A percentile compares a stretch with the other conserved stretches of the same genome.
Conservation (phyloP, 2,113 vertebrate genomes). For the Isichthys henryi region DNA sequence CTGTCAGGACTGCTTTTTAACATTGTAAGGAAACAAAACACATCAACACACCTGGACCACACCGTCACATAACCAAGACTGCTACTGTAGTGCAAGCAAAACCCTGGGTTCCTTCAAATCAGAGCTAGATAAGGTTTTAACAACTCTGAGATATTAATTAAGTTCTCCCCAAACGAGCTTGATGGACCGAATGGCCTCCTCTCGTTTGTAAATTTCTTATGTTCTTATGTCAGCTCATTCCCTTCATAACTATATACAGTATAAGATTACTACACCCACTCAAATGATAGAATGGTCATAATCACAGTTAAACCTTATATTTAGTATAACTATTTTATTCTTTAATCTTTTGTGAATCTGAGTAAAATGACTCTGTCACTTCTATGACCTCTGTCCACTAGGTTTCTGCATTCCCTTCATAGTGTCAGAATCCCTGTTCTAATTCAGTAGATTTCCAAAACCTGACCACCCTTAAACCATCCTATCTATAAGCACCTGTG, state of each 20-base stretch:
- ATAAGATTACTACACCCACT: not conserved
- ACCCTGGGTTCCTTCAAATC: not conserved
- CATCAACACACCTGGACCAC: not conserved
- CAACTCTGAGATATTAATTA: no score
- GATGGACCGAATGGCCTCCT: no score
- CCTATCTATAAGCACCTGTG: not conserved
- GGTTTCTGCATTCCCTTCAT: not conserved
- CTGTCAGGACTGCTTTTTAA: not conserved
- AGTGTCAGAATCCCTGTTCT: not conserved
- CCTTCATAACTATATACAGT: not conserved
- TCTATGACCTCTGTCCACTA: not conserved
- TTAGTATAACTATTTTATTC: not conserved
- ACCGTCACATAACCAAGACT: not conserved
- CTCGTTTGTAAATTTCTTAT: no score
- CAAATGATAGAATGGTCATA: not conserved
- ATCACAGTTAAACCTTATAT: not conserved
- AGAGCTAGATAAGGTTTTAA: no score
- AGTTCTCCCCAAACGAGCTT: no score
- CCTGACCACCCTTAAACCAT: not conserved
- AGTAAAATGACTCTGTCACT: not conserved
- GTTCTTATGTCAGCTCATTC: not conserved
- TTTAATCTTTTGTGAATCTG: not conserved
- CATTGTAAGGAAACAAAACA: not conserved
- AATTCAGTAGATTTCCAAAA: not conserved
- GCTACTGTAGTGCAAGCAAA: not conserved